A percentile compares a stretch with the other conserved stretches of the same genome.
These are phyloP conservation scores for Vidua macroura DNA, from an alignment of 2,113 vertebrate species.

Conservation along the genomic window DNA sequence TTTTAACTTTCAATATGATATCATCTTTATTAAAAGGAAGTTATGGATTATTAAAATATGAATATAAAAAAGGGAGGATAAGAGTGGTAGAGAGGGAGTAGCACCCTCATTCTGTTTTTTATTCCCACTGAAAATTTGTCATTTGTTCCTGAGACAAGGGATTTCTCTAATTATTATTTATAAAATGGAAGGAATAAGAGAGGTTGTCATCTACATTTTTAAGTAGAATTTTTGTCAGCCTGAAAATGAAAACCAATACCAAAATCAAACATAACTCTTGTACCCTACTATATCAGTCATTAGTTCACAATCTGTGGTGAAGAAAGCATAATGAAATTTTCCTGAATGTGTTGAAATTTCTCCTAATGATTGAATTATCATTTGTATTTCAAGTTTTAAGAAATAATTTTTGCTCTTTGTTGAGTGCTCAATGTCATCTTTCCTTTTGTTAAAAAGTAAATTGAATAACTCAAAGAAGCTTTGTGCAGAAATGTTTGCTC, in stretches of 20 bases:
- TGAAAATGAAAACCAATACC: background rate
- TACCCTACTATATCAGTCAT: background rate
- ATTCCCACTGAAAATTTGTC: background rate
- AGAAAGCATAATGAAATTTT: background rate
- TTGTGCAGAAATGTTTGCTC: conserved; percentile 62
- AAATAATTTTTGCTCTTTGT: conserved; percentile 62
- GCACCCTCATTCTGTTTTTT: background rate
- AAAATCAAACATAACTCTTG: background rate
- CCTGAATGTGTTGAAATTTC: conserved; percentile 20
- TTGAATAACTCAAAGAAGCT: conserved; percentile 71
- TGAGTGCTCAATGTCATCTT: conserved; percentile 62
- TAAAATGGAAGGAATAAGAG: background rate
- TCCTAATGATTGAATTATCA: conserved; percentile 48
- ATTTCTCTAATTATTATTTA: background rate
- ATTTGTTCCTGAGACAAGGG: background rate
- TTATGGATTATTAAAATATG: background rate
- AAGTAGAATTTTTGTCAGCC: background rate
- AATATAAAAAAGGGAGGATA: background rate
- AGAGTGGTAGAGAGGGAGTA: background rate
- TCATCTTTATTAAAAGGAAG: background rate
- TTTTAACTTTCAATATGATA: background rate
- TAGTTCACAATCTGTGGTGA: background rate
- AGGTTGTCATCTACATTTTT: background rate
- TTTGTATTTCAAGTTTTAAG: conserved; percentile 47
- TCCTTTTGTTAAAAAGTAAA: conserved; percentile 66